phyloP scores from a whole-genome alignment of 2,888 invertebrate species.

The Lordiphosa fenestrarum region DNA sequence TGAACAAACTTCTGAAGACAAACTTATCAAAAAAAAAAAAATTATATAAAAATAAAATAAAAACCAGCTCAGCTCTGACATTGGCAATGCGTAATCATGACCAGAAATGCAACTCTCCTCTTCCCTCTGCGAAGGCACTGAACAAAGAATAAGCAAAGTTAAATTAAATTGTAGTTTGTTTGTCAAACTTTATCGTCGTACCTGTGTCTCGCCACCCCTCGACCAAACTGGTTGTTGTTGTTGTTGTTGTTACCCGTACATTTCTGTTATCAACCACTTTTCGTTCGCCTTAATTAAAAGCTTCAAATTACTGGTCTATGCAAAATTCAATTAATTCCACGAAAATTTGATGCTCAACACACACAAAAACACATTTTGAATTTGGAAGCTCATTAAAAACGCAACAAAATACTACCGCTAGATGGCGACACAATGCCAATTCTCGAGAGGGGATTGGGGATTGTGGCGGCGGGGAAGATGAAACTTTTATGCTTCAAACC shows the following conservation, averaged over 20 bases:
- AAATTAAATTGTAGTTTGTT: conserved; percentile 80
- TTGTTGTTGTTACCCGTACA: too few relatives aligned
- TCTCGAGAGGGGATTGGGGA: conserved; percentile 1
- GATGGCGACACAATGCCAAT: conserved; percentile 49
- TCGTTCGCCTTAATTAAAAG: conserved; percentile 57
- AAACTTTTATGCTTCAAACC: conserved; percentile 33
- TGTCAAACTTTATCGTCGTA: conserved; percentile 72
- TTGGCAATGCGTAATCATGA: conserved; percentile 23
- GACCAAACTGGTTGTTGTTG: too few relatives aligned
- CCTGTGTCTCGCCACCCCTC: conserved; percentile 13
- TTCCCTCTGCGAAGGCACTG: conserved; percentile 13
- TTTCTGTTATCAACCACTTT: conserved; percentile 13
- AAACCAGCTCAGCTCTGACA: conserved; percentile 22
- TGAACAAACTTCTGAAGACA: conserved; percentile 46
- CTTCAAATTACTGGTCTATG: conserved; percentile 26
- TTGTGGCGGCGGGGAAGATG: background rate
- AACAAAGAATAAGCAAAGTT: conserved; percentile 78
- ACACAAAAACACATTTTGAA: conserved; percentile 28
- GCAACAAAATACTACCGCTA: conserved; percentile 33
- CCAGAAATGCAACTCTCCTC: conserved; percentile 20
- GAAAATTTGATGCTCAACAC: conserved; percentile 7
- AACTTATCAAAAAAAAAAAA: conserved; percentile 29
- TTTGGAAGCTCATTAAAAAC: conserved; percentile 68
- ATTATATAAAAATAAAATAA: conserved; percentile 13
- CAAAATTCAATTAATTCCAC: conserved; percentile 49